phyloP scores from a whole-genome alignment of 2,888 invertebrate genomes.

The Scotopteryx bipunctaria region DNA sequence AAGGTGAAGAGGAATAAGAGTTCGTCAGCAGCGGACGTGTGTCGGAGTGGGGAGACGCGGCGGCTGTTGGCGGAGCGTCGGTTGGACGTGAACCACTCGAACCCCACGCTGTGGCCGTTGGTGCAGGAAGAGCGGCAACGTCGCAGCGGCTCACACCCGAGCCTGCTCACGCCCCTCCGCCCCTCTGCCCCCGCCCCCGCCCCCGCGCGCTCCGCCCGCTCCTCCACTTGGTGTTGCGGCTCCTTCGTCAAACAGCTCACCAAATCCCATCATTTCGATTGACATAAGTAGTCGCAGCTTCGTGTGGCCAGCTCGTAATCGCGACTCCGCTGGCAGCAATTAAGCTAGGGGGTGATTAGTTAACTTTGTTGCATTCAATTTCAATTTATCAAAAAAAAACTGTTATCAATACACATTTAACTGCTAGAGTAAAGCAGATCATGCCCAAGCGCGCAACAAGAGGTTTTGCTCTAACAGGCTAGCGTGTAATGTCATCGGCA shows the following conservation, averaged over 20 bases:
- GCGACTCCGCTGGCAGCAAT: conserved; percentile 4
- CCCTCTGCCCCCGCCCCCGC: conserved; percentile 59
- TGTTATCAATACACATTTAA: no score
- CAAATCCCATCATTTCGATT: conserved; percentile 89
- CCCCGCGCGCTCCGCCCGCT: conserved; percentile 78
- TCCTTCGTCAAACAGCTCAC: conserved; percentile 90
- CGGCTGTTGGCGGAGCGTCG: conserved; percentile 68
- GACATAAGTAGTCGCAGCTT: conserved; percentile 60
- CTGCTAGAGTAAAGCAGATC: no score
- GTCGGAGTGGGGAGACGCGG: conserved; percentile 65
- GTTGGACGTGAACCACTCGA: conserved; percentile 75
- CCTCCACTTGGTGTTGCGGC: conserved; percentile 91
- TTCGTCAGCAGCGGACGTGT: conserved; percentile 75
- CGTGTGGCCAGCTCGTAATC: conserved; percentile 15
- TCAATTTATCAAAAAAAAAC: no score
- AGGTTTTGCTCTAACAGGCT: no score
- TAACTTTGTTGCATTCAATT: no score
- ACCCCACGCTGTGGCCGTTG: conserved; percentile 74
- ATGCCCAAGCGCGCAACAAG: no score
- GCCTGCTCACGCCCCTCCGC: conserved; percentile 81
- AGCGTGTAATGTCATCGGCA: no score
- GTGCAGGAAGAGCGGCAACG: conserved; percentile 62
- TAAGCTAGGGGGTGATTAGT: no score
- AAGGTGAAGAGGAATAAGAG: conserved; percentile 80
- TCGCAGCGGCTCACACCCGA: conserved; percentile 70